Evolutionary conservation across 2,113 vertebrate genomes (phyloP).

Genomic region (Spilogale gracilis): DNA sequence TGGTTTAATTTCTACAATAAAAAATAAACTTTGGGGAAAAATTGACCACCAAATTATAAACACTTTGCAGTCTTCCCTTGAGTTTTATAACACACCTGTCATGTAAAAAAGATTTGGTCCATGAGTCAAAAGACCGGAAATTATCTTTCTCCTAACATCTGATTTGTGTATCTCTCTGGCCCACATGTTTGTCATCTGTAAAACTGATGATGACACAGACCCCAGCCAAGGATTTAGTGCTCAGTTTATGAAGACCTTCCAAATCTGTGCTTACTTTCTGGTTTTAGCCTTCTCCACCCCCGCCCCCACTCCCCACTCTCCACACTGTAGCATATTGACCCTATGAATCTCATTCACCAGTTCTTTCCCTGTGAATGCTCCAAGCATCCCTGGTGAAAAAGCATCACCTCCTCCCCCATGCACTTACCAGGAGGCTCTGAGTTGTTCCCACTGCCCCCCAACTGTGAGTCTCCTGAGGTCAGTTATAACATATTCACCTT

Average conservation of each 20-base stretch:
- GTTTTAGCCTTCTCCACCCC: not conserved
- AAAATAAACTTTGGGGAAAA: constrained; percentile 50
- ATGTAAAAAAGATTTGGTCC: not conserved
- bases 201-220: not conserved
- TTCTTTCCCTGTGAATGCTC: not conserved
- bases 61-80: not conserved
- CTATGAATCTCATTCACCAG: not conserved
- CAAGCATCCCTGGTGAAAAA: not conserved
- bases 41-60: not conserved
- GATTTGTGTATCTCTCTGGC: not conserved
- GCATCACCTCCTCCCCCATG: not conserved
- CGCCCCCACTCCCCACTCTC: rapidly evolving
- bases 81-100: constrained; percentile 20
- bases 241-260: not conserved
- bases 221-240: not conserved
- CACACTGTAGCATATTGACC: not conserved
- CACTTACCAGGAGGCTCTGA: too few relatives aligned
- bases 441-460: not conserved
- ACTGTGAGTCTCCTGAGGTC: not conserved
- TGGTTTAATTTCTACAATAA: constrained; percentile 53
- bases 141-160: not conserved
- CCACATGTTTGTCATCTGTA: not conserved
- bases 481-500: not conserved
- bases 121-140: not conserved
- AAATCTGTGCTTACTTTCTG: not conserved